Evolutionary conservation across 2,888 invertebrate species (phyloP).

Genomic region (Portevinia maculata): DNA sequence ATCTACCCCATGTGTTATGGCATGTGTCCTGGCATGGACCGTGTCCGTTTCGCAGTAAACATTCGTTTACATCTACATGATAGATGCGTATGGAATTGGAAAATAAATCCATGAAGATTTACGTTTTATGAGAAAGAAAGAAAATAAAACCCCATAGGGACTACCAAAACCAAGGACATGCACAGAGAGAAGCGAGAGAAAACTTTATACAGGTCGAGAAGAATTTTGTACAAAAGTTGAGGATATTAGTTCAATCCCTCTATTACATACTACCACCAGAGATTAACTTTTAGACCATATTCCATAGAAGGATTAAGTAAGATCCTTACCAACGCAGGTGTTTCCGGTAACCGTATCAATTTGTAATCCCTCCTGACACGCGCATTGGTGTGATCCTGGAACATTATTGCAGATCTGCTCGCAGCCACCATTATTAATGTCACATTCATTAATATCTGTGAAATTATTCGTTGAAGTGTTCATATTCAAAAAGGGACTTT

Average conservation of each 20-base stretch:
- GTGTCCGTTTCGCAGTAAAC: slow-evolving; percentile 85
- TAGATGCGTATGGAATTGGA: slow-evolving; percentile 37
- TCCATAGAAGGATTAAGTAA: not conserved
- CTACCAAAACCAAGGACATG: slow-evolving; percentile 65
- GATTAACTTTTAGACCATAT: slow-evolving; percentile 33
- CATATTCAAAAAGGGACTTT: not conserved
- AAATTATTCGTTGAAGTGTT: slow-evolving; percentile 1
- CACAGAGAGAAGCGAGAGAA: slow-evolving; percentile 34
- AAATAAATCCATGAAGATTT: slow-evolving; percentile 44
- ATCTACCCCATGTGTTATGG: slow-evolving; percentile 85
- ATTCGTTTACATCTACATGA: slow-evolving; percentile 85
- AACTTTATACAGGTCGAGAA: slow-evolving; percentile 30
- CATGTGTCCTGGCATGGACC: slow-evolving; percentile 87
- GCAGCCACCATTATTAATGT: slow-evolving; percentile 84
- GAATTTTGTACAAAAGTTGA: slow-evolving; percentile 55
- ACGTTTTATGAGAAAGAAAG: not conserved
- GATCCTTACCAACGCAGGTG: slow-evolving; percentile 83
- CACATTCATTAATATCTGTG: slow-evolving; percentile 85
- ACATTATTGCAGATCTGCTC: slow-evolving; percentile 84
- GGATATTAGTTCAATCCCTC: slow-evolving; percentile 56
- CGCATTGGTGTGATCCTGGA: slow-evolving; percentile 85
- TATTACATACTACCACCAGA: slow-evolving; percentile 28
- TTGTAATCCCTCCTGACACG: slow-evolving; percentile 84
- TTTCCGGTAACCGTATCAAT: slow-evolving; percentile 82
- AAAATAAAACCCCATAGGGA: slow-evolving; percentile 3